Base-by-base conservation (phyloP, 2,888 invertebrate genomes). In the Temnothorax ravouxi region DNA sequence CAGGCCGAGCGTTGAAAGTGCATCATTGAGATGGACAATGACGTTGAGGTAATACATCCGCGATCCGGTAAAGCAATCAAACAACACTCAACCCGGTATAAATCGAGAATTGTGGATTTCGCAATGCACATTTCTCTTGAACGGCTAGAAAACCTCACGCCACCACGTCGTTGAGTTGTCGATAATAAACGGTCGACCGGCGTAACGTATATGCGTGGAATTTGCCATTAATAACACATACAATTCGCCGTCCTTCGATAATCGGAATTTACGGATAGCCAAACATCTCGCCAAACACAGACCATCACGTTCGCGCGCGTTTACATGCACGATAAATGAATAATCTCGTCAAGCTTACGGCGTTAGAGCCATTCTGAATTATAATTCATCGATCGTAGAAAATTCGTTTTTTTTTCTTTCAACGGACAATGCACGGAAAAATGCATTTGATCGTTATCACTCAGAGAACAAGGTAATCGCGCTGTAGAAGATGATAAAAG, bases 1-100 rank as follows among this genome's bases (percentile, higher is more conserved):
- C 77, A 84, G 64, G 44, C 84, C 77, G 87, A 71, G 44, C 84
- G 64, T 66, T 64, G 77, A 86, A 80, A 85, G n/a, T 34, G n/a
- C 47, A 69, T 41, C 54, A 13, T 75, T 72, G 29, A 29, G 34
- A 29, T 5, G 61, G 80, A 88, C 85, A 82, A 87, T 87, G 59
- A 75, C 8, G 59, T 34, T 41, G 69, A 83, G 75, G 81, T 69
- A 44, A 41, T 66, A 50, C 80, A 80, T 81, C 38, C 62, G 56
- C 59, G 47, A 38, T 62, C 81, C 21, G 67, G 21, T 47, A 44
- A 66, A 29, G 56, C 84, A 56, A 84, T 13, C 81, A 50, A 81
- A 86, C 84, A 80, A 44, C 52, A 38, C 59, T 79, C 56, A 21
- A 52, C 41, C 38, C 25, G 41, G 25, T 69, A 72, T 72, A 72